phyloP scores from a whole-genome alignment of 2,113 vertebrate genomes.

The Paratilapia polleni region DNA sequence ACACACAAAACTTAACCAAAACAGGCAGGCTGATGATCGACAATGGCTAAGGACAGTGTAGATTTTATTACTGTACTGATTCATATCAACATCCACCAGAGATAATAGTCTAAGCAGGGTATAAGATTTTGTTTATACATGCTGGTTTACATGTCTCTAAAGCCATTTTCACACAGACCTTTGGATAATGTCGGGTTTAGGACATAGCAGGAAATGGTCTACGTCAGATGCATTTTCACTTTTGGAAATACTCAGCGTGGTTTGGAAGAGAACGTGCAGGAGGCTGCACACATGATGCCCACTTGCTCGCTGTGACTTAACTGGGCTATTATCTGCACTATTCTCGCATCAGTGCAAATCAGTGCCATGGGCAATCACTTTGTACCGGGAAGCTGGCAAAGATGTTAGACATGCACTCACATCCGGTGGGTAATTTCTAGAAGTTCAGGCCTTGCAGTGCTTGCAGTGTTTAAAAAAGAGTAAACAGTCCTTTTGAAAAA shows the following conservation, averaged over 20 bases:
- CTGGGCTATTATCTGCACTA: not conserved
- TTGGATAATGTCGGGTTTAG: not conserved
- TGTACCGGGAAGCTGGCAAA: not conserved
- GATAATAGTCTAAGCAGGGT: conserved; percentile 6
- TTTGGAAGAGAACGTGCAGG: not conserved
- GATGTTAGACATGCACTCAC: not conserved
- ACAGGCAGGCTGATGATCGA: too few species aligned
- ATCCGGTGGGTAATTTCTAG: not conserved
- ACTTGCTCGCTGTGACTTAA: not conserved
- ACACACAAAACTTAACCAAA: not conserved
- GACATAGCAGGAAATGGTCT: not conserved
- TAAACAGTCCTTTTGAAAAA: not conserved
- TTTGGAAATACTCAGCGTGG: not conserved
- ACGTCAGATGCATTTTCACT: not conserved
- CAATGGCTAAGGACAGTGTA: not conserved
- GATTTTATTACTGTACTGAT: conserved; percentile 3
- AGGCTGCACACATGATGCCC: not conserved
- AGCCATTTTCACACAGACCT: not conserved
- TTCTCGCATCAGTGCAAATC: not conserved
- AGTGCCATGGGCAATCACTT: not conserved
- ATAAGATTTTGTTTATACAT: not conserved
- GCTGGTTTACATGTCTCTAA: not conserved
- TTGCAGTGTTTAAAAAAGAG: not conserved
- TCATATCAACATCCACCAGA: conserved; percentile 11
- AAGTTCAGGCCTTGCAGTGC: not conserved